A percentile compares a stretch with the other conserved stretches of the same genome.
Conservation (phyloP, 1,140 invertebrate genomes). For the Saxidomus purpurata region DNA sequence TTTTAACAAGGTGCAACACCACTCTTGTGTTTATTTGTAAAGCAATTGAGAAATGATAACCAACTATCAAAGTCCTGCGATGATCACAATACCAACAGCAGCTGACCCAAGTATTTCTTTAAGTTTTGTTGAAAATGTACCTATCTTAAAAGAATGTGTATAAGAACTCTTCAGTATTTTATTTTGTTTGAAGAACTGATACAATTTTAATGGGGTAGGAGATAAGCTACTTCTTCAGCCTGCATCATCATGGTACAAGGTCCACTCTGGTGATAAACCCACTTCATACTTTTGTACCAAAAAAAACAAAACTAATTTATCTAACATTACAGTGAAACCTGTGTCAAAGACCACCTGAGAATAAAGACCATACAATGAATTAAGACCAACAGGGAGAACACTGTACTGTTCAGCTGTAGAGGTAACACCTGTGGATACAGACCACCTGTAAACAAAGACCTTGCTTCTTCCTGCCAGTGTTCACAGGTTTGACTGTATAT, state of each 20-base stretch:
- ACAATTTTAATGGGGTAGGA: not conserved
- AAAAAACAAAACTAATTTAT: no score
- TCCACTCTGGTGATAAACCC: not conserved
- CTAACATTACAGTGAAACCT: no score
- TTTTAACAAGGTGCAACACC: conserved; percentile 7
- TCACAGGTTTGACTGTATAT: no score
- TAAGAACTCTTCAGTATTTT: not conserved
- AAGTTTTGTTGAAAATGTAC: conserved; percentile 2
- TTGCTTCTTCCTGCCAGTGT: no score
- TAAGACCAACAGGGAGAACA: no score
- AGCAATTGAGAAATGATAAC: conserved; percentile 5
- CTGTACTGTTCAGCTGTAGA: no score
- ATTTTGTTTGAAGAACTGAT: not conserved
- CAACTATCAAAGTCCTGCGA: conserved; percentile 1
- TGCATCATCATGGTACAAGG: not conserved
- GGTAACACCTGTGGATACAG: no score
- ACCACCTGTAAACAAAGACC: no score
- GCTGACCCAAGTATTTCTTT: not conserved
- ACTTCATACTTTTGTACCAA: no score
- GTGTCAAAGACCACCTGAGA: no score
- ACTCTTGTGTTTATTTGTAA: not conserved
- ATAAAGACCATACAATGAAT: no score
- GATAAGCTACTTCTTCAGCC: not conserved
- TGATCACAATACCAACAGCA: not conserved
- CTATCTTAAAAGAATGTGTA: conserved; percentile 1